A percentile compares a stretch with the other conserved stretches of the same genome.
Evolutionary conservation across 30 jellyfish, hydroid and myxozoan genomes (phyloP).

Genomic region (Aurelia coerulea): DNA sequence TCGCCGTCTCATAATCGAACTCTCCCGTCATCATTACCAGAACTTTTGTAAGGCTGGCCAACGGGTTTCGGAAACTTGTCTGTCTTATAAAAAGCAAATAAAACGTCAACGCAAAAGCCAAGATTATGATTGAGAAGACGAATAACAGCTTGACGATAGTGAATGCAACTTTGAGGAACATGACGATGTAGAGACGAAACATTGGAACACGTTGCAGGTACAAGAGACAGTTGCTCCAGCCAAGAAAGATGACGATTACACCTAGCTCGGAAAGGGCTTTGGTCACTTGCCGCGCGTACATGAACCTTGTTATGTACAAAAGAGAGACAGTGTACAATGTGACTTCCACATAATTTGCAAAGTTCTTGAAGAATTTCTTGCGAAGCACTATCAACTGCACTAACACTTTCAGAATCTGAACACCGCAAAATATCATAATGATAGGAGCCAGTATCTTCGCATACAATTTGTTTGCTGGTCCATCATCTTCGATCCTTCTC

Average conservation of each 20-base stretch:
- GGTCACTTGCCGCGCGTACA: neutral
- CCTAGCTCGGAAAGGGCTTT: constrained; percentile 44
- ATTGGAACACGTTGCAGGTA: constrained; percentile 61
- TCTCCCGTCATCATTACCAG: constrained; percentile 85
- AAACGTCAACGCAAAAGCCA: constrained; percentile 68
- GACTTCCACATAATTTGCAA: constrained; percentile 45
- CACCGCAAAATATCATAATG: constrained; percentile 23
- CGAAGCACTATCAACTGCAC: constrained; percentile 51
- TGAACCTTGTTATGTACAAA: constrained; percentile 9
- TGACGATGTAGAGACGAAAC: constrained; percentile 71
- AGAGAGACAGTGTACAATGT: constrained; percentile 1
- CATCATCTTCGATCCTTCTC: neutral
- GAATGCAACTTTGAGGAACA: constrained; percentile 55
- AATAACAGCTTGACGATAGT: constrained; percentile 58
- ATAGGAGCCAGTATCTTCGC: constrained; percentile 33
- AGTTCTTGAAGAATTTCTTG: constrained; percentile 31
- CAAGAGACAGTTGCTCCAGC: constrained; percentile 68
- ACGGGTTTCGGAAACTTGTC: constrained; percentile 34
- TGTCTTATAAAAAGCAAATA: constrained; percentile 55
- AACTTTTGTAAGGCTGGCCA: constrained; percentile 48
- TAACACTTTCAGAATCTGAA: constrained; percentile 24
- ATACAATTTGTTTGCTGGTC: constrained; percentile 21
- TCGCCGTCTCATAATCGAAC: constrained; percentile 43
- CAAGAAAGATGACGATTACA: constrained; percentile 59
- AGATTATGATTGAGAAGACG: constrained; percentile 50